Evolutionary conservation across 2,888 invertebrate species (phyloP).

Genomic region (Thalpophila matura): DNA sequence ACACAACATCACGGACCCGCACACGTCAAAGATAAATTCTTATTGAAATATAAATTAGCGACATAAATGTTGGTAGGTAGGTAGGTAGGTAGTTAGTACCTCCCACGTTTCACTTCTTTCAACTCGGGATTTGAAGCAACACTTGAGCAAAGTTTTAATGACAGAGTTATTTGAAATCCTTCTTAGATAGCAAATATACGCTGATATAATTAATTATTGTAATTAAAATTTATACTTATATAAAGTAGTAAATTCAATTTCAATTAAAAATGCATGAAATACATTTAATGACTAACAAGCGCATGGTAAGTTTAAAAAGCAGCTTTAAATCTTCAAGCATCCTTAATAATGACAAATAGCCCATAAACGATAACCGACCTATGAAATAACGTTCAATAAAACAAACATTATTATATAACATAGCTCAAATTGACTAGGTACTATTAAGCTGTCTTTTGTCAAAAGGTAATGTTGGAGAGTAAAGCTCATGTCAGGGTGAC

Average conservation of each 20-base stretch:
- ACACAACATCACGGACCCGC: no score
- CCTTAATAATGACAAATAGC: neutral
- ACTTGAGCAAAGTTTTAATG: conserved; percentile 36
- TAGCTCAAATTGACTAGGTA: conserved; percentile 65
- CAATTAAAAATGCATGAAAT: neutral
- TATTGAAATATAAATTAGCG: conserved; percentile 18
- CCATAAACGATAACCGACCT: conserved; percentile 26
- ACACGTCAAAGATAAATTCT: neutral
- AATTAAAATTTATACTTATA: neutral
- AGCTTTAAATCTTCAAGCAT: neutral
- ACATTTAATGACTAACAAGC: neutral
- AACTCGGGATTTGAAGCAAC: conserved; percentile 20
- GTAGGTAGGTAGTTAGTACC: no score
- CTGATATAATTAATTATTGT: neutral
- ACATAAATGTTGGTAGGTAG: conserved; percentile 1
- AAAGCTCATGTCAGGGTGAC: conserved; percentile 3
- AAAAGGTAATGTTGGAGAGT: conserved; percentile 65
- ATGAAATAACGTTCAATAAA: conserved; percentile 62
- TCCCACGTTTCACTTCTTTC: conserved; percentile 7
- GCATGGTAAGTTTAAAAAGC: no score
- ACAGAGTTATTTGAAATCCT: conserved; percentile 17
- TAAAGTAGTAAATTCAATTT: neutral
- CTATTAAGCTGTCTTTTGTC: conserved; percentile 67
- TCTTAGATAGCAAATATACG: neutral
- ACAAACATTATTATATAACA: conserved; percentile 58